Base-by-base conservation (phyloP, 2,888 invertebrate species). In the Pilophorus perplexus region DNA sequence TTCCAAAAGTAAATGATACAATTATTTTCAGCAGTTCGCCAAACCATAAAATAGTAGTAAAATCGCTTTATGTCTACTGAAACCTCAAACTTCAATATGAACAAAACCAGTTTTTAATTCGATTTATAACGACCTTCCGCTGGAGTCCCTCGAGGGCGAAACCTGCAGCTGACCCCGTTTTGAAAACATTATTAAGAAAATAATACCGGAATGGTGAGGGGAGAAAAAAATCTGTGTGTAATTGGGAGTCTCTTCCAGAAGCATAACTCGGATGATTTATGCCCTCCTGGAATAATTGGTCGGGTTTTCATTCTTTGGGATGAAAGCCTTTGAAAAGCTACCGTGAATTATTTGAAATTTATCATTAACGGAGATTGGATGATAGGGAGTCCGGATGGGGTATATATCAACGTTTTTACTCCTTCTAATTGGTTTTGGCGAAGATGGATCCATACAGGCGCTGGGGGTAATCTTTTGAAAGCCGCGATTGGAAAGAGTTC, bases 361-460 rank as follows among this genome's bases (percentile, higher is more conserved):
- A 62, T 46, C 28, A 62, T 46, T 28, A 62, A 59, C 2, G 40
- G 40, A 5, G 4, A 25, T 6, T 18, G 37, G 54, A 33, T 18
- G 38, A 33, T 37, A 54, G 37, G 38, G 23, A 55, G 38, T 37
- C 20, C 28, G 37, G 25, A 55, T 6, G n/a, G 27, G 20, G 44
- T 62, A 46, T 62, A 28, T 28, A 62, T 48, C 62, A 46, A 44
- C 20, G 46, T 62, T 62, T 46, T 62, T 62, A 62, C 62, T 28
- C n/a, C n/a, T 33, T 62, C 48, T 62, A 62, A 62, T 62, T 62
- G 62, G 46, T 62, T 62, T 62, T 62, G 62, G 62, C 62, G 62
- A 62, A n/a, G 55, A 55, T 38, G 38, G 22, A 38, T 28, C 16
- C 52, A 14, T 52, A 12, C 12, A 28, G 48, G 48, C 10, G 14